Percentiles rank a stretch among this genome's conserved stretches.
These are phyloP conservation scores for Hemitrygon akajei DNA, from an alignment of 2,797 vertebrate genomes.

Conservation along the genomic window DNA sequence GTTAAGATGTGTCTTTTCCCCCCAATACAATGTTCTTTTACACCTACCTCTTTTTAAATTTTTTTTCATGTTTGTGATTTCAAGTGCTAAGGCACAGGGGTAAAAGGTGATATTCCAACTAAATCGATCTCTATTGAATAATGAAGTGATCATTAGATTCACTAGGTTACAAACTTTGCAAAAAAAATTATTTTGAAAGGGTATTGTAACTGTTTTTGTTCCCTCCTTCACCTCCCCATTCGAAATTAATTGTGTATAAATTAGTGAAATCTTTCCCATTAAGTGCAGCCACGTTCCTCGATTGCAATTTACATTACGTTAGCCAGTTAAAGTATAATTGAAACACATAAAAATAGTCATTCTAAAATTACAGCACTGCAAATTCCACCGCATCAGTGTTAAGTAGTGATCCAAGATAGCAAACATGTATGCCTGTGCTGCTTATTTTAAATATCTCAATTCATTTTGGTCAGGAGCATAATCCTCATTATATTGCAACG, in stretches of 20 bases:
- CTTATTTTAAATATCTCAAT: conserved; percentile 25
- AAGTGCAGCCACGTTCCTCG: neutral
- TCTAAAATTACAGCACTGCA: conserved; percentile 32
- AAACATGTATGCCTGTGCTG: neutral
- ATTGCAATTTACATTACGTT: neutral
- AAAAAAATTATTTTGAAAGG: neutral
- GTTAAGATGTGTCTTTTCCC: neutral
- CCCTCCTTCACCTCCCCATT: neutral
- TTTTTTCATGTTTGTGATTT: neutral
- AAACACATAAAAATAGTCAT: conserved; percentile 23
- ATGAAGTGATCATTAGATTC: neutral
- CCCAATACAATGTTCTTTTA: neutral
- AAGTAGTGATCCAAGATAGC: neutral
- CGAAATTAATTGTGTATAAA: conserved; percentile 9
- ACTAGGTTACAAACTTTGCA: conserved; percentile 1
- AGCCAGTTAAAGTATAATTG: conserved; percentile 6
- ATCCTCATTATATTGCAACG: neutral
- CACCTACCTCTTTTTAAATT: neutral
- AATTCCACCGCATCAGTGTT: conserved; percentile 34
- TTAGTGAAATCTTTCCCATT: neutral
- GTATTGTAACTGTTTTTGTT: neutral
- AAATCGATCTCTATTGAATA: neutral
- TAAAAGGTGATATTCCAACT: neutral
- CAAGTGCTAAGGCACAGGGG: neutral
- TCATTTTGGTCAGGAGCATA: neutral